A percentile compares a stretch with the other conserved stretches of the same genome.
phyloP scores from a whole-genome alignment of 2,888 invertebrate genomes.

The Phlogophora meticulosa region DNA sequence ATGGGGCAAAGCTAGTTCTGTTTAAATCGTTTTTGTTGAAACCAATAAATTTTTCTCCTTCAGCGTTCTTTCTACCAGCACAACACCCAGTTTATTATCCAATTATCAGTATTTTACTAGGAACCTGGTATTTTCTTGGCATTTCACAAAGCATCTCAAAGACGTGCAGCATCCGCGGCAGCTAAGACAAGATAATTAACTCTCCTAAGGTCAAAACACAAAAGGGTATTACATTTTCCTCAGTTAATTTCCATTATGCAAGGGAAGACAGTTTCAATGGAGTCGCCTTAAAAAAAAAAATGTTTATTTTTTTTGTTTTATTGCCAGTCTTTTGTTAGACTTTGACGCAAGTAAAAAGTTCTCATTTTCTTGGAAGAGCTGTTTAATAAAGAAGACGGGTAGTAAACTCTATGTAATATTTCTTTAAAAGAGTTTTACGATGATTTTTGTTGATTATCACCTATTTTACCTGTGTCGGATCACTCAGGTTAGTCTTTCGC shows the following conservation, averaged over 20 bases:
- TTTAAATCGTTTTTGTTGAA: too few relatives aligned
- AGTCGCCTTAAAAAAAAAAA: neutral
- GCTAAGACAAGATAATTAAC: conserved; percentile 59
- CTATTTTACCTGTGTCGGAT: too few relatives aligned
- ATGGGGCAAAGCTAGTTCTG: too few relatives aligned
- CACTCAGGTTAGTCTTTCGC: too few relatives aligned
- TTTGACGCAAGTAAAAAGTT: conserved; percentile 5
- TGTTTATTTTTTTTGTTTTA: conserved; percentile 14
- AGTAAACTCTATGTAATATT: neutral
- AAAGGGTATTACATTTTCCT: conserved; percentile 41
- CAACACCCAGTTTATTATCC: neutral
- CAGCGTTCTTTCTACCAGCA: neutral
- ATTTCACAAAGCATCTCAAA: conserved; percentile 49
- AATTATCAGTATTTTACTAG: conserved; percentile 32
- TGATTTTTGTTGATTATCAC: neutral
- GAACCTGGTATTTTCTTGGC: conserved; percentile 16
- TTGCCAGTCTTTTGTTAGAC: conserved; percentile 13
- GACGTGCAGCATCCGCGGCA: conserved; percentile 33
- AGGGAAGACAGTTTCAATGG: conserved; percentile 1
- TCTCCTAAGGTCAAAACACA: conserved; percentile 50
- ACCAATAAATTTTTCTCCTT: neutral
- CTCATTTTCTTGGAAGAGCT: neutral
- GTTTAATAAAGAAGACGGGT: neutral
- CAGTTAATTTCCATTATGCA: conserved; percentile 36
- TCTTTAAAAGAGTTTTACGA: neutral